phyloP scores from a whole-genome alignment of 1,140 invertebrate species.

The Tribolium madens region DNA sequence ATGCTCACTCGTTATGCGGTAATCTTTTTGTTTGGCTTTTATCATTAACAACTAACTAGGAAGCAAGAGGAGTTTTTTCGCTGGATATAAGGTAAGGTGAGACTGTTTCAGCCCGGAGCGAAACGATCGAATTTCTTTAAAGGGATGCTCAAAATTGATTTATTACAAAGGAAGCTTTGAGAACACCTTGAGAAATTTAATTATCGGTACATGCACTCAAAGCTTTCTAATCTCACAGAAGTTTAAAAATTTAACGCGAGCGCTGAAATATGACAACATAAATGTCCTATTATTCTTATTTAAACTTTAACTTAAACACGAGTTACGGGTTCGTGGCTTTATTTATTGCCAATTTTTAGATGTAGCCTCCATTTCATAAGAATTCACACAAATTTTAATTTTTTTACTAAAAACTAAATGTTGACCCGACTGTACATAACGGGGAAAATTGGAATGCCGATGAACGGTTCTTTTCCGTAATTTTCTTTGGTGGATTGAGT shows the following conservation, averaged over 20 bases:
- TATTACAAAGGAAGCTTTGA: slow-evolving; percentile 15
- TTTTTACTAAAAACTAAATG: neutral
- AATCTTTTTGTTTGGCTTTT: slow-evolving; percentile 21
- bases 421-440: neutral
- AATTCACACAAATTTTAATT: neutral
- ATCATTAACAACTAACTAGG: slow-evolving; percentile 23
- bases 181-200: slow-evolving; percentile 21
- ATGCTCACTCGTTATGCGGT: slow-evolving; percentile 10
- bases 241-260: slow-evolving; percentile 5
- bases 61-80: neutral
- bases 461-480: neutral
- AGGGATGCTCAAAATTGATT: slow-evolving; percentile 11
- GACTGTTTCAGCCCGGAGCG: neutral
- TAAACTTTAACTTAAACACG: slow-evolving; percentile 8
- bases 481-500: neutral
- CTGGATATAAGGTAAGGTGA: neutral
- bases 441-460: neutral
- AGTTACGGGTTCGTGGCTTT: neutral
- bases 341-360: slow-evolving; percentile 23
- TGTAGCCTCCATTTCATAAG: neutral
- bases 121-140: slow-evolving; percentile 31
- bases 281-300: slow-evolving; percentile 28
- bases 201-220: neutral
- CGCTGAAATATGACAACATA: slow-evolving; percentile 1
- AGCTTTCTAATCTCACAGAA: neutral